phyloP scores from a whole-genome alignment of 1,140 invertebrate genomes.

The Megalopta genalis region DNA sequence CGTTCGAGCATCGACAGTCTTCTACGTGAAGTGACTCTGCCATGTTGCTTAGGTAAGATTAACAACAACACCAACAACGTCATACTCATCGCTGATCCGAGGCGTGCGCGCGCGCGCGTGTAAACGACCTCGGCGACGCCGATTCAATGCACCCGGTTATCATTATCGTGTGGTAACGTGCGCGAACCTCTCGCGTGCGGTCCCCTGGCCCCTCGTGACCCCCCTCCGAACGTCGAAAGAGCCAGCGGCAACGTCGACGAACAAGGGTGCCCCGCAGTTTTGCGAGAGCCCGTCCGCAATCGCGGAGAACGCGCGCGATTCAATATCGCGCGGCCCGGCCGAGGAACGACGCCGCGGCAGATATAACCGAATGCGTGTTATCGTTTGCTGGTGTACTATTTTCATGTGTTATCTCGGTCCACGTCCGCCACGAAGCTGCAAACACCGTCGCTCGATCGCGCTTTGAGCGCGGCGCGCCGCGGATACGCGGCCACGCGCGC shows the following conservation, averaged over 20 bases:
- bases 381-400: slow-evolving; percentile 68
- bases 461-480: too few species aligned
- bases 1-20: slow-evolving; percentile 70
- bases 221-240: too few species aligned
- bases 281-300: slow-evolving; percentile 20
- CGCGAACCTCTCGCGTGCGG: background rate
- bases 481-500: too few species aligned
- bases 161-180: slow-evolving; percentile 20
- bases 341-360: slow-evolving; percentile 52
- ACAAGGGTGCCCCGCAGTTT: background rate
- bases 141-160: slow-evolving; percentile 7
- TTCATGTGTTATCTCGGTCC: slow-evolving; percentile 71
- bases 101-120: background rate
- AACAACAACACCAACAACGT: background rate
- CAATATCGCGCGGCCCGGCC: slow-evolving; percentile 40
- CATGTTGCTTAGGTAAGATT: slow-evolving; percentile 78
- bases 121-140: slow-evolving; percentile 26
- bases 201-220: background rate
- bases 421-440: slow-evolving; percentile 68
- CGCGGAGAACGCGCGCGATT: slow-evolving; percentile 37
- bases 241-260: slow-evolving; percentile 6
- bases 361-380: slow-evolving; percentile 72
- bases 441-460: slow-evolving; percentile 42
- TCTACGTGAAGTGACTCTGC: slow-evolving; percentile 76
- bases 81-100: background rate